These are phyloP conservation scores for Pristionchus entomophagus DNA, from an alignment of 2,888 invertebrate genomes.

Conservation along the genomic window DNA sequence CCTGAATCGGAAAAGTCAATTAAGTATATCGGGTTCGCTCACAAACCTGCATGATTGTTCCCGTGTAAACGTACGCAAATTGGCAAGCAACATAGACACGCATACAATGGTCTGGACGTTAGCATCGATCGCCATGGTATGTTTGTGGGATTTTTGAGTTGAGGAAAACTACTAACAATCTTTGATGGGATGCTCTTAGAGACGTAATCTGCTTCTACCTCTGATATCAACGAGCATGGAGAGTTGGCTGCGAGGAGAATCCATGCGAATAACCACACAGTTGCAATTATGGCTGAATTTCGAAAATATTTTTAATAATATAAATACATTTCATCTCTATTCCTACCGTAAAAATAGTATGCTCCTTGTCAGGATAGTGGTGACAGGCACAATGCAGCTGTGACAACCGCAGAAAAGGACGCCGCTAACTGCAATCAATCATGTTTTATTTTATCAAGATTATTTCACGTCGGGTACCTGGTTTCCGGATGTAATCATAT, in stretches of 20 bases:
- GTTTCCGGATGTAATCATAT: slow-evolving; percentile 6
- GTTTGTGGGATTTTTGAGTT: no score
- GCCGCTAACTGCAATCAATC: slow-evolving; percentile 44
- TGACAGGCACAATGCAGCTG: slow-evolving; percentile 31
- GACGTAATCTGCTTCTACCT: neutral
- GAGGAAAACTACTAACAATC: no score
- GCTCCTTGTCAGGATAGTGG: slow-evolving; percentile 31
- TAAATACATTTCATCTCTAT: no score
- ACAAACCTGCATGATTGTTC: slow-evolving; percentile 27
- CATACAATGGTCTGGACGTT: neutral
- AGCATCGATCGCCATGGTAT: neutral
- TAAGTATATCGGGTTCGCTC: no score
- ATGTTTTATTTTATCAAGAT: no score
- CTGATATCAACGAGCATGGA: no score
- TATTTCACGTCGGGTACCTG: neutral
- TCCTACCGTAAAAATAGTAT: slow-evolving; percentile 43
- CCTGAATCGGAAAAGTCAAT: no score
- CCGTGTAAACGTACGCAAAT: neutral
- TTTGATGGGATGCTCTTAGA: no score
- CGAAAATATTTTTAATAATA: neutral
- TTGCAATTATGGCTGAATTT: neutral
- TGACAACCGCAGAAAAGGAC: slow-evolving; percentile 17
- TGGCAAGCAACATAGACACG: slow-evolving; percentile 21
- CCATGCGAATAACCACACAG: neutral
- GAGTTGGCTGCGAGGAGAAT: neutral